Base-by-base conservation (phyloP, 2,888 invertebrate genomes). In the Drosophila demipolita region DNA sequence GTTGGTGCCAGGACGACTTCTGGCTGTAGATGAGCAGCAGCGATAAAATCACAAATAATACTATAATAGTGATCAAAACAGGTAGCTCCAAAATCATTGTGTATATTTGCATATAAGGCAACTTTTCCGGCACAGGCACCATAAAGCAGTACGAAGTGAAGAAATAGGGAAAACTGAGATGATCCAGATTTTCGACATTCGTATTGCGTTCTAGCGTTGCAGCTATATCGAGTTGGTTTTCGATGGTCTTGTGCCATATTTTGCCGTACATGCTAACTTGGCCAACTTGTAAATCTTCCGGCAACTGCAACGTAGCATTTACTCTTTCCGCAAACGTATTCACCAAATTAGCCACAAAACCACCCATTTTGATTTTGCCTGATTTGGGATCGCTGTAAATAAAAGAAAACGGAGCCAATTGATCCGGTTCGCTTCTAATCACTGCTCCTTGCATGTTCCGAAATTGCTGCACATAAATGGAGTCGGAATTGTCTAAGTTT, bases 401-500 rank as follows among this genome's bases (percentile, higher is more conserved):
- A 12, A 48, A 77, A 84, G 86, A 62, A 1, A 80, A 64, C 1
- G 90, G 90, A 2, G 73, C 64, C 36, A 78, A 3, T 4, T 79
- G 72, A 67, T 89, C 83, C 0, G 76, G 45, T 9, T 78, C 67
- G 0, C 62, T 81, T n/a, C 9, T 48, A 0, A 89, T 77, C 0
- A 49, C 0, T 1, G 48, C 49, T 0, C 90, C 80, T 0, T 49
- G 59, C 85, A 89, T 82, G 17, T 89, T 70, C 0, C 6, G 29
- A 36, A 89, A 83, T 29, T 83, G 79, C 55, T 89, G 66, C 17
- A 75, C 63, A 17, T 69, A 89, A n/a, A 87, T 66, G 0, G 40
- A 11, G 0, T 0, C 45, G 15, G 0, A n/a, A 20, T 0, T 1
- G 29, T 4, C 2, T 12, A 2, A 60, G 29, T 11, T 9, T 2